Evolutionary conservation across 2,797 vertebrate genomes (phyloP), one percentile per base, ranked within the genome.

Genomic region (Pangasius krempfi): DNA sequence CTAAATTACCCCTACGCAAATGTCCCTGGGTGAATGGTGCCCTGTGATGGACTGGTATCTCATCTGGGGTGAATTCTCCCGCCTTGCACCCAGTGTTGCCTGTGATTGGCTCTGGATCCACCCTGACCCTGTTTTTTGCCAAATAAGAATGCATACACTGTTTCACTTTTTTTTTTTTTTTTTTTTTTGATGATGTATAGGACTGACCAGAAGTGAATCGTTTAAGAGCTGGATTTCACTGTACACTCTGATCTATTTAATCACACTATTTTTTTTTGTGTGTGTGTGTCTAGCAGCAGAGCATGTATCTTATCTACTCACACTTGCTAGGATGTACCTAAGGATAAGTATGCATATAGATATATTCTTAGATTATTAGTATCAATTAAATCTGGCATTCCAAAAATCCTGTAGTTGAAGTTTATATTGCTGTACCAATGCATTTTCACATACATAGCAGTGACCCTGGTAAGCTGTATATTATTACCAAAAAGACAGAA

Each of bases 381-480:
- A 78, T 78, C 2, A 75, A 47, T 47, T 4, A 80, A 33, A 80
- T 30, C 8, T 56, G 33, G 4, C 30, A 30, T 78, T 30, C 47
- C 13, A 50, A 54, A 78, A 78, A 54, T 9, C 0, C 6, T 37
- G 3, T 7, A 56, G 76, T 33, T 79, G n/a, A 30, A 78, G 8
- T 10, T 58, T 37, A 33, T 58, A 58, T 37, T 58, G 7, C 33
- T 79, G 18, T 25, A 13, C 1, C 3, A 33, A 33, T 56, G n/a
- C 18, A 25, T 80, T 58, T 80, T 40, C 18, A 37, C 4, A 81
- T 12, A 25, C 33, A 60, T 25, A 27, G 20, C 33, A 52, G 37
- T 64, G 30, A 81, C 66, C 80, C n/a, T 64, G 4, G 68, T 82
- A 88, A 87, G 25, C 7, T 25, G 3, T 33, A 22, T 5, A 87